Conservation (phyloP, 2,888 invertebrate species). For the Chrysomela aeneicollis region DNA sequence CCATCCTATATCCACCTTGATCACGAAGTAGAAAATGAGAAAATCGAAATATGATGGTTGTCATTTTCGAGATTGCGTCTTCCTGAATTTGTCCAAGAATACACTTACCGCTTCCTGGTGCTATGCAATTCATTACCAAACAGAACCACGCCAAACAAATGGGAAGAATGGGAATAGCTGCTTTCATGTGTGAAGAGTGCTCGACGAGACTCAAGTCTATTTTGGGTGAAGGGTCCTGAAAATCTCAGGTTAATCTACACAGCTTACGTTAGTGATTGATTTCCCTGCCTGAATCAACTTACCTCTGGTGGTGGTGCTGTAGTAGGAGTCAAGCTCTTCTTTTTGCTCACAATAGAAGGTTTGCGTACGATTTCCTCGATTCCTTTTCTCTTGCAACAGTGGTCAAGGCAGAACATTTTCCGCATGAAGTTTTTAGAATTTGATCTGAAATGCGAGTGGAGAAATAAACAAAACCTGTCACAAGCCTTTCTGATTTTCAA, state of each 20-base stretch:
- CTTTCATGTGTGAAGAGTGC: constrained; percentile 86
- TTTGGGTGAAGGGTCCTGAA: constrained; percentile 77
- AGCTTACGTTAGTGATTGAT: too few species aligned
- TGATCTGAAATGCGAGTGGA: background rate
- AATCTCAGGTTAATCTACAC: too few species aligned
- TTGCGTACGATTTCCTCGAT: constrained; percentile 64
- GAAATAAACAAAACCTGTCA: too few species aligned
- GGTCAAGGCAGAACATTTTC: constrained; percentile 54
- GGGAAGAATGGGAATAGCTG: constrained; percentile 91
- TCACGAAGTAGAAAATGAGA: too few species aligned
- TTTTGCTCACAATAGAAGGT: constrained; percentile 72
- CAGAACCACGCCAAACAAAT: constrained; percentile 87
- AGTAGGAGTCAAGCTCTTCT: constrained; percentile 71
- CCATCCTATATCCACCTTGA: too few species aligned
- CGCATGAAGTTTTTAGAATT: constrained; percentile 50
- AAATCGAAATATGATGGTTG: too few species aligned
- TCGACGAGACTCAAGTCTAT: constrained; percentile 81
- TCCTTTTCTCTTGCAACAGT: constrained; percentile 43
- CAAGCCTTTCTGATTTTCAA: too few species aligned
- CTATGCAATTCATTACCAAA: constrained; percentile 79
- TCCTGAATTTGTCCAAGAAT: background rate
- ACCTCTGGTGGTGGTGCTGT: constrained; percentile 66
- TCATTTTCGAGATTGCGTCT: too few species aligned
- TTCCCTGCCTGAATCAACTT: constrained; percentile 30
- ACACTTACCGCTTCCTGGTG: constrained; percentile 78